A percentile compares a stretch with the other conserved stretches of the same genome.
Evolutionary conservation across 2,113 vertebrate genomes (phyloP).

Genomic region (Deroptyus accipitrinus): DNA sequence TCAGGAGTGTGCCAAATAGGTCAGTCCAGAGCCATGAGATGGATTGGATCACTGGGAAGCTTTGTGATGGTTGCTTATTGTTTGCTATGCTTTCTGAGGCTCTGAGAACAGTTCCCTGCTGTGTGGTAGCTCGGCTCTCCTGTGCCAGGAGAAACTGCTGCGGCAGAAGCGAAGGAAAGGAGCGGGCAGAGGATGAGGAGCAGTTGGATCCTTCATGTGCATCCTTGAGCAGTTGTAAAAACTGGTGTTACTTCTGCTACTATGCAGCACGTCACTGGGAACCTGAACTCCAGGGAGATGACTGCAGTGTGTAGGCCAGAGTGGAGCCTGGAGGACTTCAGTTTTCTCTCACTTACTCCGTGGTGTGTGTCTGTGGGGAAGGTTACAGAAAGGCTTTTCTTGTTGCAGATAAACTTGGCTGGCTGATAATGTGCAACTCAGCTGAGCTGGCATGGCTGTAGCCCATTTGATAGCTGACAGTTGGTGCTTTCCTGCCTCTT

Average conservation of each 20-base stretch:
- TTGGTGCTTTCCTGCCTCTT: not conserved
- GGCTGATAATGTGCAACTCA: not conserved
- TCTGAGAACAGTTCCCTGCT: not conserved
- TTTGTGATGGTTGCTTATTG: not conserved
- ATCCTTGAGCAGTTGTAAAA: not conserved
- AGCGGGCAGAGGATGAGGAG: not conserved
- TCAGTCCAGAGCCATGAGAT: not conserved
- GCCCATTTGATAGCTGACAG: not conserved
- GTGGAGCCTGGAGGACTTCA: not conserved
- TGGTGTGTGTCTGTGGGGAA: not conserved
- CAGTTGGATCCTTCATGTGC: not conserved
- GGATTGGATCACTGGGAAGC: not conserved
- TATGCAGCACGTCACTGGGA: not conserved
- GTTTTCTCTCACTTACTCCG: not conserved
- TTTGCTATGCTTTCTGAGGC: not conserved
- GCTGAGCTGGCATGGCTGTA: not conserved
- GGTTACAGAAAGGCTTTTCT: not conserved
- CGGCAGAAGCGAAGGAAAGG: not conserved
- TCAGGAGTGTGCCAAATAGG: not conserved
- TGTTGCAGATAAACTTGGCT: not conserved
- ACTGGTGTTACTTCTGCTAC: not conserved
- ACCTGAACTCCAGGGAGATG: not conserved
- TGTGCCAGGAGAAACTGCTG: not conserved
- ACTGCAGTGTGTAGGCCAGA: not conserved
- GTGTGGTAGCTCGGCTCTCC: not conserved